Conservation (phyloP, 2,797 vertebrate genomes). For the Anomalospiza imberbis region DNA sequence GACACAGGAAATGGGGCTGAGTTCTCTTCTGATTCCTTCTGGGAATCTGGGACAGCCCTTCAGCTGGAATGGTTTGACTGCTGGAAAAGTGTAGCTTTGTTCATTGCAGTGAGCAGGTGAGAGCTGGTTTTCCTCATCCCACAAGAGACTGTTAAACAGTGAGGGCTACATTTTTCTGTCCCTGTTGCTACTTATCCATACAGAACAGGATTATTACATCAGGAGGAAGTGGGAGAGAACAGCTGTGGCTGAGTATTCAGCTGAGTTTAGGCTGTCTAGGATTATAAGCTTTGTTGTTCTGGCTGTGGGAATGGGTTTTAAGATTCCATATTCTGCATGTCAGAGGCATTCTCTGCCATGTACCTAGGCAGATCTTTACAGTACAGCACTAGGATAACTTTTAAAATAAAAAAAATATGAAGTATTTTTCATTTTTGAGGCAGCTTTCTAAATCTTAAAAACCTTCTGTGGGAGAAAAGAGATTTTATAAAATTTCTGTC, state of each 20-base stretch:
- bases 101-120: neutral
- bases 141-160: neutral
- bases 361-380: neutral
- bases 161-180: neutral
- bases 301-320: neutral
- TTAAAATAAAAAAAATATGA: neutral
- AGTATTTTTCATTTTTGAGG: neutral
- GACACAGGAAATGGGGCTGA: neutral
- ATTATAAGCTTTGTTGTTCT: neutral
- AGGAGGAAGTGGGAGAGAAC: neutral
- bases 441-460: neutral
- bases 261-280: neutral
- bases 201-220: neutral
- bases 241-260: neutral
- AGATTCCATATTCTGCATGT: neutral
- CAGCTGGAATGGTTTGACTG: neutral
- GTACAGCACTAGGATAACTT: neutral
- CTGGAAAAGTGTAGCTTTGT: neutral
- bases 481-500: neutral
- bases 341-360: neutral
- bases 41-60: neutral
- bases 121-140: neutral
- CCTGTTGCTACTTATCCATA: neutral
- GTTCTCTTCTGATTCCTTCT: neutral
- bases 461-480: neutral